Evolutionary conservation across 2,797 vertebrate genomes (phyloP), one percentile per base, ranked within the genome.

Genomic region (Amazonetta brasiliensis): DNA sequence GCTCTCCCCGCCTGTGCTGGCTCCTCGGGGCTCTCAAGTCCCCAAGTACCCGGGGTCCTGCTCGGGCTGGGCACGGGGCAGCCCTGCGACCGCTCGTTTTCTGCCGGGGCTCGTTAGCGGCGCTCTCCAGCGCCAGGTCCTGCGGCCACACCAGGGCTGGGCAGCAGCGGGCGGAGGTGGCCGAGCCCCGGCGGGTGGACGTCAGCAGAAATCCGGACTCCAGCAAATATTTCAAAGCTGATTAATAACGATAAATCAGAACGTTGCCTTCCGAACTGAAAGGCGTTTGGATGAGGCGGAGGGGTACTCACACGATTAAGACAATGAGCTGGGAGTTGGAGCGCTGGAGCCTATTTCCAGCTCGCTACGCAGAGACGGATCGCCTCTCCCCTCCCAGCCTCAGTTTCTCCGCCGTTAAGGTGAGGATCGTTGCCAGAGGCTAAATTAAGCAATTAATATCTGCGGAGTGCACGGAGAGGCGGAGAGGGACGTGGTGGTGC

Each of bases 371-470:
- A 1, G 39, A 88, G 86, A 94, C 75, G 84, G 87, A 91, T 82
- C 74, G 11, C 67, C 66, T 93, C 67, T 84, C 60, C 78, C 76
- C 73, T 30, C 67, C 71, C 72, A 26, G 84, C 92, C 92, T 84
- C 87, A 77, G 73, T 87, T 86, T 91, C 87, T 85, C 84, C 0
- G 0, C 46, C 15, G 20, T 21, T 62, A 59, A 88, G 85, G 90
- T 87, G 92, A 89, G 92, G 68, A 92, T 90, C 0, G 26, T 62
- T 79, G 93, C 94, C 93, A 89, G 90, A 30, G 93, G 92, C 89
- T 84, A 43, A 92, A 80, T 89, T 81, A 92, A 59, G 81, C 81
- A 66, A 88, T 92, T 95, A 75, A 69, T 82, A 33, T 54, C 63
- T 62, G 90, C 12, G 7, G 78, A 87, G 68, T 5, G 62, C 46